Conservation (phyloP, 1,140 invertebrate species). For the Camponotus vicinus region DNA sequence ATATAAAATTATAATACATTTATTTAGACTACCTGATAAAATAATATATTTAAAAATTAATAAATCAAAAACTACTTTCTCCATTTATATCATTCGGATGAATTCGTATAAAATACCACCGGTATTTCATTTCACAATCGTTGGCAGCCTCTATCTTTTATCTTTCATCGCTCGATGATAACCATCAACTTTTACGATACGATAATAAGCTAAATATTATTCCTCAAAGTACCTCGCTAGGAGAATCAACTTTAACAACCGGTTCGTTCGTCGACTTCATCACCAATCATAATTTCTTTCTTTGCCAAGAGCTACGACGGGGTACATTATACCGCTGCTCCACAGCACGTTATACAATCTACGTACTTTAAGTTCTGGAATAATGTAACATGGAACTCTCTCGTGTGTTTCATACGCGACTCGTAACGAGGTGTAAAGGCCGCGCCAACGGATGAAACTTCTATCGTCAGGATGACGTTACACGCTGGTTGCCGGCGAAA, state of each 20-base stretch:
- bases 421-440: conserved; percentile 56
- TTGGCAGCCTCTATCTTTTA: not conserved
- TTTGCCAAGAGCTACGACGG: not conserved
- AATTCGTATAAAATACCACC: not conserved
- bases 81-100: not conserved
- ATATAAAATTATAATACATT: not conserved
- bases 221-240: not conserved
- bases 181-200: conserved; percentile 28
- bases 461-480: conserved; percentile 49
- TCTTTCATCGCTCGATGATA: not conserved
- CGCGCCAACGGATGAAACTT: conserved; percentile 43
- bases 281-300: conserved; percentile 30
- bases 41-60: not conserved
- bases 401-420: conserved; percentile 18
- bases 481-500: not conserved
- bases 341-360: conserved; percentile 30
- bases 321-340: conserved; percentile 24
- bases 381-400: conserved; percentile 23
- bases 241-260: conserved; percentile 27
- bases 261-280: conserved; percentile 20
- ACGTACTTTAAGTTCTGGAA: conserved; percentile 48
- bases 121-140: conserved; percentile 3
- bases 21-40: not conserved
- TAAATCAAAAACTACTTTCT: too few species aligned
- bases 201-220: conserved; percentile 41